Evolutionary conservation across 2,888 invertebrate genomes (phyloP).

Genomic region (Hypomecis punctinalis): DNA sequence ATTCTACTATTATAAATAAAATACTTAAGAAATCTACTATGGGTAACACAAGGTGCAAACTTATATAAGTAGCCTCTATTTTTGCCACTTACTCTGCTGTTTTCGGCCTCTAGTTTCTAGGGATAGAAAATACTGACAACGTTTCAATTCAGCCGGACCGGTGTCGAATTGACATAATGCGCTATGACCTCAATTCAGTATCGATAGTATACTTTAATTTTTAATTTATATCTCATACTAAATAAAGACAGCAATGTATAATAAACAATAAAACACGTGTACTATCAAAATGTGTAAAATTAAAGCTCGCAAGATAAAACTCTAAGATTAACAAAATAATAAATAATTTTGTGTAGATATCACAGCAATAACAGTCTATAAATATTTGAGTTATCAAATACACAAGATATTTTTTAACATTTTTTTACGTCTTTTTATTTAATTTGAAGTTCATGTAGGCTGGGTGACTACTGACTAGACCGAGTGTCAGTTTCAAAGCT

Average conservation of each 20-base stretch:
- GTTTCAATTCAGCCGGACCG: not conserved
- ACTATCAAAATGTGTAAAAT: not conserved
- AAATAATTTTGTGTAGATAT: constrained; percentile 12
- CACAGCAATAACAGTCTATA: constrained; percentile 1
- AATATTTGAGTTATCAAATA: not conserved
- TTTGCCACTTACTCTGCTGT: too few relatives aligned
- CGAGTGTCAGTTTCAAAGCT: too few relatives aligned
- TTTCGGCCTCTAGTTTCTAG: too few relatives aligned
- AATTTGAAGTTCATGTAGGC: too few relatives aligned
- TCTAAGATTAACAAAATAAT: not conserved
- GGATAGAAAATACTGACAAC: not conserved
- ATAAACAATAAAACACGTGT: too few relatives aligned
- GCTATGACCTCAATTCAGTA: not conserved
- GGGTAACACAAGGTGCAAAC: too few relatives aligned
- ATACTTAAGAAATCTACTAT: too few relatives aligned
- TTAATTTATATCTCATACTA: not conserved
- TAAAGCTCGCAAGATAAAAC: not conserved
- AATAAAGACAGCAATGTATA: not conserved
- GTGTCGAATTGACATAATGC: constrained; percentile 1
- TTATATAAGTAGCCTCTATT: too few relatives aligned
- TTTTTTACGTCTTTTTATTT: too few relatives aligned
- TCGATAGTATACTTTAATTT: not conserved
- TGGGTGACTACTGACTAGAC: too few relatives aligned
- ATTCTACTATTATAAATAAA: too few relatives aligned
- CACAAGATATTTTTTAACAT: constrained; percentile 15